Percentiles rank a stretch among this genome's conserved stretches.
These are phyloP conservation scores for Thumatha senex DNA, from an alignment of 2,888 invertebrate species.

Conservation along the genomic window DNA sequence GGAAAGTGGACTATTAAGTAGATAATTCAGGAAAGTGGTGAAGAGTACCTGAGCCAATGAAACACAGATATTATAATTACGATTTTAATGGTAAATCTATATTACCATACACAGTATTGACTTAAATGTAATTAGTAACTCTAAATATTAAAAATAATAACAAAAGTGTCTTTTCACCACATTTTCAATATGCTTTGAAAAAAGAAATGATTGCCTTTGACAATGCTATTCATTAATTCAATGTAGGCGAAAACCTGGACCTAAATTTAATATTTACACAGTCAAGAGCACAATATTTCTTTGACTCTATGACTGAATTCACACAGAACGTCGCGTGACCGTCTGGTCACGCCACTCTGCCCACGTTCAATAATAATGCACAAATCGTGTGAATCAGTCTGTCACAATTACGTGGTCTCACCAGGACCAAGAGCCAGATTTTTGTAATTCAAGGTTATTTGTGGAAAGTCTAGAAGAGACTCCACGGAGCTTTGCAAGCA, in stretches of 20 bases:
- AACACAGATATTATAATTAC: conserved; percentile 24
- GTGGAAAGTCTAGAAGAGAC: no score
- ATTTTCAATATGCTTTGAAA: conserved; percentile 12
- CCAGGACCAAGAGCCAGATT: no score
- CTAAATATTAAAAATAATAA: conserved; percentile 43
- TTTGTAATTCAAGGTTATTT: no score
- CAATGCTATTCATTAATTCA: not conserved
- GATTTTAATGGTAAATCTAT: conserved; percentile 53
- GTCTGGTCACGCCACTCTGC: no score
- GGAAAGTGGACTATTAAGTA: no score
- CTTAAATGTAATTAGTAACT: conserved; percentile 44
- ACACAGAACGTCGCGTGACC: not conserved
- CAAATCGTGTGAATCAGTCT: no score
- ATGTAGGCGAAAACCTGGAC: not conserved
- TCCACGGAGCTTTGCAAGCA: no score
- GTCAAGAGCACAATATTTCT: not conserved
- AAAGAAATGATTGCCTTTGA: conserved; percentile 20
- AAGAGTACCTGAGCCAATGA: conserved; percentile 17
- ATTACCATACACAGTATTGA: conserved; percentile 49
- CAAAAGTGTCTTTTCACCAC: conserved; percentile 47
- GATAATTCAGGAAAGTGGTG: no score
- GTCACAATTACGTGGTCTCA: no score
- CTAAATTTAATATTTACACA: conserved; percentile 1
- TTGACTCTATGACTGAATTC: not conserved
- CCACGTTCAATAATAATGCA: no score